A percentile compares a stretch with the other conserved stretches of the same genome.
Evolutionary conservation across 35 echinoderm and acorn worm species (phyloP).

Genomic region (Stichopus chloronotus): DNA sequence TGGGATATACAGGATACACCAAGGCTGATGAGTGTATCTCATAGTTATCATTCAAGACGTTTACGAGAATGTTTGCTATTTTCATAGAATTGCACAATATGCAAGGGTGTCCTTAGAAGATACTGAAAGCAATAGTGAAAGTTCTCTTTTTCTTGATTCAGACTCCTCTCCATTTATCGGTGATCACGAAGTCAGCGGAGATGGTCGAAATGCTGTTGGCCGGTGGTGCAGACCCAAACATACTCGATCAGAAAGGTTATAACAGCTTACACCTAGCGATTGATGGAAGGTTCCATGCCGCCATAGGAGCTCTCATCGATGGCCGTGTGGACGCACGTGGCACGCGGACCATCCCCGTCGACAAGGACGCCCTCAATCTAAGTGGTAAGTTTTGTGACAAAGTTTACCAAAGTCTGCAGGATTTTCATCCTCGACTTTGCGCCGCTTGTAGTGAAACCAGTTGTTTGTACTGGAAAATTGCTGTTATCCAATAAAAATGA

Average conservation of each 20-base stretch:
- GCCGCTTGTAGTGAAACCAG: background rate
- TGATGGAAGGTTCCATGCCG: slow-evolving; percentile 31
- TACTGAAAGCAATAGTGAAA: too few species aligned
- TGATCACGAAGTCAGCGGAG: slow-evolving; percentile 67
- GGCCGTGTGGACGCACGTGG: slow-evolving; percentile 42
- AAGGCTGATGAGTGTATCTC: too few species aligned
- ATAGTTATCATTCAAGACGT: too few species aligned
- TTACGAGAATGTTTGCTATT: too few species aligned
- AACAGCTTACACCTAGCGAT: slow-evolving; percentile 80
- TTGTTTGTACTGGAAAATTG: background rate
- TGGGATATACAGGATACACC: too few species aligned
- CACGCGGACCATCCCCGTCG: slow-evolving; percentile 32
- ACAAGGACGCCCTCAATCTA: slow-evolving; percentile 68
- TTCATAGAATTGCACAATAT: too few species aligned
- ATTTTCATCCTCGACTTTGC: background rate
- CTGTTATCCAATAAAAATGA: background rate
- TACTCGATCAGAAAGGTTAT: slow-evolving; percentile 79
- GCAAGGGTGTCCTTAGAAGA: too few species aligned
- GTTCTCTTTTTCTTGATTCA: background rate
- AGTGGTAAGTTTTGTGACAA: slow-evolving; percentile 59
- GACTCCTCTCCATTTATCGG: slow-evolving; percentile 92
- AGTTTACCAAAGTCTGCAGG: background rate
- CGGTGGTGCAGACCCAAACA: slow-evolving; percentile 81
- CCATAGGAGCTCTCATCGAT: slow-evolving; percentile 31
- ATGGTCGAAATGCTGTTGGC: slow-evolving; percentile 79